Conservation (phyloP, 2,113 vertebrate species). For the Pollachius pollachius region DNA sequence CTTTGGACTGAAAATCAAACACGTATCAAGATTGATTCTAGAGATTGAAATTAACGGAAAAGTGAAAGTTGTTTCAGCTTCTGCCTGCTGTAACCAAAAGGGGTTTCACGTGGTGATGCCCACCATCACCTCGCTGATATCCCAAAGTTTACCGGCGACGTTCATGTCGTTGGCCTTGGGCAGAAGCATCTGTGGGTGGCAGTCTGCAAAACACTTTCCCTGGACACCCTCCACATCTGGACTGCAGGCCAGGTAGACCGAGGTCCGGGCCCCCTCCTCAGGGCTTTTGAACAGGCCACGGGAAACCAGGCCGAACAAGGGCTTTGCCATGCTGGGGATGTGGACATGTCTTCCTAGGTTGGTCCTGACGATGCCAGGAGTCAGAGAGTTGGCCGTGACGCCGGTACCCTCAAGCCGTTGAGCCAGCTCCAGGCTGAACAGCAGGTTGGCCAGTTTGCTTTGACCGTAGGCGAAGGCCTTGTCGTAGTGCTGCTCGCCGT, state of each 20-base stretch:
- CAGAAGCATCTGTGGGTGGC: constrained; percentile 81
- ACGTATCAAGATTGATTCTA: too few relatives aligned
- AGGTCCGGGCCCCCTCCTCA: constrained; percentile 83
- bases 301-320: constrained; percentile 80
- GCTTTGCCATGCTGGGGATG: constrained; percentile 79
- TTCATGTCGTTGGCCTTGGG: constrained; percentile 83
- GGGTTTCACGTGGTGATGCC: constrained; percentile 79
- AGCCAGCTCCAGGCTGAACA: constrained; percentile 83
- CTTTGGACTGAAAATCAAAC: too few relatives aligned
- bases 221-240: constrained; percentile 80
- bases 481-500: constrained; percentile 83
- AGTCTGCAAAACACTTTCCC: constrained; percentile 86
- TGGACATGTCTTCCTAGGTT: constrained; percentile 84
- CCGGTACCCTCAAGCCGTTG: constrained; percentile 79
- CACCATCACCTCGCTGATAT: constrained; percentile 91
- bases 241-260: constrained; percentile 83
- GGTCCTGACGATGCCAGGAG: constrained; percentile 86
- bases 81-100: too few relatives aligned
- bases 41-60: too few relatives aligned
- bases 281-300: constrained; percentile 86
- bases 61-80: too few relatives aligned
- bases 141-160: constrained; percentile 87
- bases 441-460: constrained; percentile 89
- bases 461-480: constrained; percentile 84
- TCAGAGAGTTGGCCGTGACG: constrained; percentile 82